phyloP scores from a whole-genome alignment of 2,113 vertebrate genomes.

The Illadopsis cleaveri region DNA sequence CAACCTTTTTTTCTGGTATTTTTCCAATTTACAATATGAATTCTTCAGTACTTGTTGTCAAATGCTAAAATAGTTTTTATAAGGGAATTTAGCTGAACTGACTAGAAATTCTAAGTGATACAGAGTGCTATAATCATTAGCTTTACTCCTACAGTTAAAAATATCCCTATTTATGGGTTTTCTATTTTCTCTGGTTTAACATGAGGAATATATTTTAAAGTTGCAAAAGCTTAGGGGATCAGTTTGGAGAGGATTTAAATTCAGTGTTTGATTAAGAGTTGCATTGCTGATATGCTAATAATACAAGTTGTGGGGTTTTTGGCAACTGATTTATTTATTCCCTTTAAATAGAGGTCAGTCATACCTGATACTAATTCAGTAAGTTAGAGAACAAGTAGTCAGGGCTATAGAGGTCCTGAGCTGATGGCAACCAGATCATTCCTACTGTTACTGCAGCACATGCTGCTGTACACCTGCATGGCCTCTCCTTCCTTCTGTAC shows the following conservation, averaged over 20 bases:
- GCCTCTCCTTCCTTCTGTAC: background rate
- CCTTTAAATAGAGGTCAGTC: background rate
- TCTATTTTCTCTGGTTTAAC: constrained; percentile 8
- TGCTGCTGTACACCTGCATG: background rate
- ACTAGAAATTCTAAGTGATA: background rate
- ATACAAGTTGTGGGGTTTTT: background rate
- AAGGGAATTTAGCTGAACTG: background rate
- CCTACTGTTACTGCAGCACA: background rate
- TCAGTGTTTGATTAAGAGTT: background rate
- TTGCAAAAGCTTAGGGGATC: background rate
- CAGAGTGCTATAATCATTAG: background rate
- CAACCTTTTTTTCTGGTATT: constrained; percentile 58
- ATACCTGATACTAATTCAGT: background rate
- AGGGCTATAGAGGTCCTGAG: background rate
- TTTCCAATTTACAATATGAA: constrained; percentile 30
- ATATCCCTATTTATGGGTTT: background rate
- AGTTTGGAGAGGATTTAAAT: constrained; percentile 26
- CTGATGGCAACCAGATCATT: background rate
- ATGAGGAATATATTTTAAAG: constrained; percentile 5
- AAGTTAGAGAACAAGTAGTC: background rate
- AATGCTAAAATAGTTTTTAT: background rate
- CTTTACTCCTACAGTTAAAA: background rate
- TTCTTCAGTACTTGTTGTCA: constrained; percentile 40
- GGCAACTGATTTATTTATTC: background rate
- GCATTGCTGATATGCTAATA: background rate